Evolutionary conservation across 2,888 invertebrate genomes (phyloP).

Genomic region (Sphecodes monilicornis): DNA sequence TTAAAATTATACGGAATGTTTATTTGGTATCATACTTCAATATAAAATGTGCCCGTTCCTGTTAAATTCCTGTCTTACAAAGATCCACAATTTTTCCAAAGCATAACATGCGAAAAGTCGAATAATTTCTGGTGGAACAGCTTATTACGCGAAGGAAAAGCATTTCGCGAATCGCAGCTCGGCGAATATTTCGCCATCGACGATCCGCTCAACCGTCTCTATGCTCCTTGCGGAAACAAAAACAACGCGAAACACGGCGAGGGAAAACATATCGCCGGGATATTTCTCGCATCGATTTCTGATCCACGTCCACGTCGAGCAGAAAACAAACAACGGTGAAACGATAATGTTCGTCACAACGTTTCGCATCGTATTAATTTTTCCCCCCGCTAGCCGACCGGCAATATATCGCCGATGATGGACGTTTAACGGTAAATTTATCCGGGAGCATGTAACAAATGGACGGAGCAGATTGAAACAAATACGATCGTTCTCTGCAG

Average conservation of each 20-base stretch:
- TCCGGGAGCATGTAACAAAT: constrained; percentile 6
- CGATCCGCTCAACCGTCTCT: neutral
- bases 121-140: neutral
- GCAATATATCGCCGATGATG: constrained; percentile 18
- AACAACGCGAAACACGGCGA: neutral
- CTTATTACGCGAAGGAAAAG: neutral
- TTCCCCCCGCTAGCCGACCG: neutral
- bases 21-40: too few relatives aligned
- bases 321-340: neutral
- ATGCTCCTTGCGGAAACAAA: neutral
- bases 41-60: too few relatives aligned
- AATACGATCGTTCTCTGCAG: constrained; percentile 16
- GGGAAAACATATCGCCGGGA: neutral
- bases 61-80: neutral
- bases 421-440: constrained; percentile 17
- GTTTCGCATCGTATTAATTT: constrained; percentile 8
- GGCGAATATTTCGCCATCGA: neutral
- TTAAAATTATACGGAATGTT: too few relatives aligned
- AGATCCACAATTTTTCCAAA: neutral
- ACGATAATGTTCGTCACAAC: constrained; percentile 6
- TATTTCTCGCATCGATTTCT: constrained; percentile 2
- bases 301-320: constrained; percentile 7
- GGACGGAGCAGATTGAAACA: constrained; percentile 18
- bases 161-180: neutral
- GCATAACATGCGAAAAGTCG: neutral